These are phyloP conservation scores for Hermaeophaga mercurialis DNA, from an alignment of 2,888 invertebrate species.

Conservation along the genomic window DNA sequence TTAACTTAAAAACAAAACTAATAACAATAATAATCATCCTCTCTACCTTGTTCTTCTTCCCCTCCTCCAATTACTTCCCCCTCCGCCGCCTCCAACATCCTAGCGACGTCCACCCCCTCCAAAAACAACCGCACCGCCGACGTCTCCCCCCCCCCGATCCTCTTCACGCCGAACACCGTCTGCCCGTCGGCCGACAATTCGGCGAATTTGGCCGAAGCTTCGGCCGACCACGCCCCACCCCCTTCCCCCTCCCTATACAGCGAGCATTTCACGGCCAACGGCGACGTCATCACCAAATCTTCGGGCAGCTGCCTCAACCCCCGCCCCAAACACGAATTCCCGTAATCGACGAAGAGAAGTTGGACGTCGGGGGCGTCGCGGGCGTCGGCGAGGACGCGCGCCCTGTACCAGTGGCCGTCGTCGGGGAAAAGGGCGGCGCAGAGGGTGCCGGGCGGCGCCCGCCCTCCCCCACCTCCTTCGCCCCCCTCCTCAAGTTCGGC, in stretches of 20 bases:
- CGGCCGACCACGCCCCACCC: constrained; percentile 65
- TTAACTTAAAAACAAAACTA: too few relatives aligned
- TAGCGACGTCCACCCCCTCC: constrained; percentile 68
- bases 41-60: too few relatives aligned
- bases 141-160: constrained; percentile 70
- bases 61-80: too few relatives aligned
- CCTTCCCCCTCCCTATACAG: constrained; percentile 60
- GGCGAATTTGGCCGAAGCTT: constrained; percentile 68
- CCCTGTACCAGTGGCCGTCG: constrained; percentile 72
- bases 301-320: constrained; percentile 67
- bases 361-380: constrained; percentile 63
- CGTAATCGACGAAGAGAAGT: constrained; percentile 73
- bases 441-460: constrained; percentile 65
- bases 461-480: too few relatives aligned
- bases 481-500: constrained; percentile 61
- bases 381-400: constrained; percentile 63
- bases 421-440: constrained; percentile 71
- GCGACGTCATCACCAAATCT: constrained; percentile 62
- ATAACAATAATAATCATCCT: too few relatives aligned
- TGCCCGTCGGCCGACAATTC: constrained; percentile 72
- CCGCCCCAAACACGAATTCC: constrained; percentile 67
- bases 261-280: constrained; percentile 68
- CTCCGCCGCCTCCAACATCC: too few relatives aligned
- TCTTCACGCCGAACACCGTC: constrained; percentile 70
- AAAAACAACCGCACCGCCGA: constrained; percentile 67